Base-by-base conservation (phyloP, 1,140 invertebrate species). In the Euschistus heros region DNA sequence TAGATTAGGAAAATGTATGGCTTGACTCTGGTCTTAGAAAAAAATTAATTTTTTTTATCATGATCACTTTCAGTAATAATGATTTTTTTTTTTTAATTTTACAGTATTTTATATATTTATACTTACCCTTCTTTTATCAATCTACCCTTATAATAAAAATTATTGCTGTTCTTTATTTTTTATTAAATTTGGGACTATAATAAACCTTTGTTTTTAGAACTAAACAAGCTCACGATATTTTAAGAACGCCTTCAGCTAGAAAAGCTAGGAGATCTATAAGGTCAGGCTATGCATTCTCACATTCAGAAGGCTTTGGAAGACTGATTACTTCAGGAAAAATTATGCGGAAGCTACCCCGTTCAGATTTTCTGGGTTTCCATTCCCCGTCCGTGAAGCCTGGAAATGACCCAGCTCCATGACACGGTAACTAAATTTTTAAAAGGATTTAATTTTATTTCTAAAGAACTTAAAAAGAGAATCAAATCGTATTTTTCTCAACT, bases 251-350 rank as follows among this genome's bases (percentile, higher is more conserved):
- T 2, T 93, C 91, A 14, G 86, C 92, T 0, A 81, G 92, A 66
- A 82, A 92, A 69, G 88, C 87, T 57, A 81, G 93, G 26, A 85
- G 92, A 62, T 97, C 93, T 5, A 82, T 98, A 50, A 86, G 96
- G 17, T 97, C 94, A 0, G 96, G 96, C 44, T 99, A 99, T 76
- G 97, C 97, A 1, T 99, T 99, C 79, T 93, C 97, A 33, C 97
- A 99, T 78, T 82, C 86, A 72, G 72, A 73, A 70, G 72, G 97
- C 70, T 99, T 99, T 79, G 97, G 96, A 46, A 83, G 94, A 10
- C 85, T 99, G 24, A 99, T 99, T 72, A 98, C 94, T 6, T 97
- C 92, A 44, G 97, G 97, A 46, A 96, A 96, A 77, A 95, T 98
- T 71, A 97, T 98, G 92, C 83, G 88, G 66, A 88, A 88, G 75